Evolutionary conservation across 2,888 invertebrate species (phyloP).

Genomic region (Chloromyia formosa): DNA sequence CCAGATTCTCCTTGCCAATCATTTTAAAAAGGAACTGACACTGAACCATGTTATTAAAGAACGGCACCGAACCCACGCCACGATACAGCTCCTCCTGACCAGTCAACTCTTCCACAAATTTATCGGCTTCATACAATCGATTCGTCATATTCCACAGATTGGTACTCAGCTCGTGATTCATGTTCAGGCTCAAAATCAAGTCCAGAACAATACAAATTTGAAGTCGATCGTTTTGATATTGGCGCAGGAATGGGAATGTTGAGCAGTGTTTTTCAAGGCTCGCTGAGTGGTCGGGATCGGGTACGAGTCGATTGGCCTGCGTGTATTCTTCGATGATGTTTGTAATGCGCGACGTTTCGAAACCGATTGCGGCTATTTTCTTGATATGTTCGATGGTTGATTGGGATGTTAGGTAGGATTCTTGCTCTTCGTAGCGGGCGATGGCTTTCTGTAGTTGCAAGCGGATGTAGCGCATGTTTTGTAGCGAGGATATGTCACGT

Average conservation of each 20-base stretch:
- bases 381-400: constrained; percentile 62
- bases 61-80: constrained; percentile 57
- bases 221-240: constrained; percentile 57
- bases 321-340: constrained; percentile 71
- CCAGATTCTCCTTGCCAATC: constrained; percentile 56
- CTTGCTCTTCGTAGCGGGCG: constrained; percentile 57
- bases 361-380: constrained; percentile 68
- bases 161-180: constrained; percentile 60
- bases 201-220: constrained; percentile 60
- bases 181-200: constrained; percentile 59
- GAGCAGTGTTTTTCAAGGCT: constrained; percentile 55
- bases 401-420: constrained; percentile 48
- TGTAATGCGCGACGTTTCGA: constrained; percentile 70
- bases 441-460: constrained; percentile 58
- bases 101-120: constrained; percentile 6
- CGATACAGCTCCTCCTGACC: constrained; percentile 12
- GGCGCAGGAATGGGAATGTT: constrained; percentile 57
- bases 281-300: constrained; percentile 54
- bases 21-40: constrained; percentile 43
- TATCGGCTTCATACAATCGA: constrained; percentile 53
- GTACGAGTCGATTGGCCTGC: constrained; percentile 57
- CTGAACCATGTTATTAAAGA: constrained; percentile 47
- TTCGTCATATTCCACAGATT: constrained; percentile 59
- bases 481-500: constrained; percentile 75
- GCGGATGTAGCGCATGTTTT: constrained; percentile 67